Evolutionary conservation across 2,113 vertebrate species (phyloP).

Genomic region (Scytalopus superciliaris): DNA sequence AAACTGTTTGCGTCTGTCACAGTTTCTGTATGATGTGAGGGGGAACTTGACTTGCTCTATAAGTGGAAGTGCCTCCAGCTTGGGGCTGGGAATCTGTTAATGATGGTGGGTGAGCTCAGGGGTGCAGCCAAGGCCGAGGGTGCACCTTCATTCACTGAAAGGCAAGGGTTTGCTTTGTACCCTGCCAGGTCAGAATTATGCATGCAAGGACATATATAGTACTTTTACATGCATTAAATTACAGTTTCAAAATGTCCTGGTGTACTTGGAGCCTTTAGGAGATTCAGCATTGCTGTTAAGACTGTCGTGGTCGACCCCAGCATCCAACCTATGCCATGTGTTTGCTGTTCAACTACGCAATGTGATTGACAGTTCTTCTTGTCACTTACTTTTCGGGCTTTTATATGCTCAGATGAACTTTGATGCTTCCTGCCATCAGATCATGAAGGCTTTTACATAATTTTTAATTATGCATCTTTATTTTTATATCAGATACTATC

Average conservation of each 20-base stretch:
- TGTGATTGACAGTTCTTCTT: neutral
- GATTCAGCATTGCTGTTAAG: neutral
- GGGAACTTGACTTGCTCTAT: neutral
- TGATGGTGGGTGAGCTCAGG: neutral
- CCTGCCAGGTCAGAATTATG: neutral
- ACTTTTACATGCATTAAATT: neutral
- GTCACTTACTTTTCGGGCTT: neutral
- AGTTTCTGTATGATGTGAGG: neutral
- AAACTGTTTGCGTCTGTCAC: neutral
- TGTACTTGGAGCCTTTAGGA: neutral
- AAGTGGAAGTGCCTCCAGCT: neutral
- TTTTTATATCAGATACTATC: neutral
- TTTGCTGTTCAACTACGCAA: neutral
- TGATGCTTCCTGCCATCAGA: neutral
- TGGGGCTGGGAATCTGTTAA: neutral
- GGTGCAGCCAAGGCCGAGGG: neutral
- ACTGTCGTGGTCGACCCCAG: neutral
- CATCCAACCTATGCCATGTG: neutral
- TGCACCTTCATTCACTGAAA: neutral
- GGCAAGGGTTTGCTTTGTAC: neutral
- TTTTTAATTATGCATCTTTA: neutral
- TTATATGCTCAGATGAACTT: neutral
- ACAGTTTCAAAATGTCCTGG: neutral
- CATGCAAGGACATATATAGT: neutral
- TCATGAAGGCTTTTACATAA: neutral